Conservation (phyloP, 2,888 invertebrate species). For the Bellardia bayeri region DNA sequence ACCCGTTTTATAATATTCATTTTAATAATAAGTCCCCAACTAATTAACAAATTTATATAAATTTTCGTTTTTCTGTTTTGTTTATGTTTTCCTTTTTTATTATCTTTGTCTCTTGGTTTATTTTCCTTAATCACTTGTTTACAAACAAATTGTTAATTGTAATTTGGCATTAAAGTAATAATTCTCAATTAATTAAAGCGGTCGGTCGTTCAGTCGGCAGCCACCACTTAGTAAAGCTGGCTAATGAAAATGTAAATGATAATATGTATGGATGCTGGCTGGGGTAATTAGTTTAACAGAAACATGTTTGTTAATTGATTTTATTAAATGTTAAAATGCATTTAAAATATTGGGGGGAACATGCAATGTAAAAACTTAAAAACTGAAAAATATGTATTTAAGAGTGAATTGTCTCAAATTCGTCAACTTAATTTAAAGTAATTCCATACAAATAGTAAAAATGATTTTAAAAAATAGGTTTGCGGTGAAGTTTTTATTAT, state of each 20-base stretch:
- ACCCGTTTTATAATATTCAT: no score
- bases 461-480: no score
- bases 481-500: no score
- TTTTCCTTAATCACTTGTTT: conserved; percentile 57
- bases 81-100: not conserved
- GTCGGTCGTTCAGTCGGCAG: not conserved
- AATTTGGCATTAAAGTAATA: conserved; percentile 55
- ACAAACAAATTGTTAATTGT: conserved; percentile 62
- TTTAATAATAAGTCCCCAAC: no score
- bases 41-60: not conserved
- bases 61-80: not conserved
- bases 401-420: no score
- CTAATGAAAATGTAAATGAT: conserved; percentile 7
- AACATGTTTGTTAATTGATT: conserved; percentile 34
- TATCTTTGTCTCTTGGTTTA: not conserved
- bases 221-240: conserved; percentile 9
- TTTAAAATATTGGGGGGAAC: not conserved
- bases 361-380: not conserved
- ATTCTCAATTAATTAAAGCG: conserved; percentile 56
- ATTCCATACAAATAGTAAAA: no score
- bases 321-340: conserved; percentile 6
- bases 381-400: no score
- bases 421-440: no score
- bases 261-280: not conserved
- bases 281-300: conserved; percentile 48